Conservation (phyloP, 1,140 invertebrate species). For the Berghia stephanieae region DNA sequence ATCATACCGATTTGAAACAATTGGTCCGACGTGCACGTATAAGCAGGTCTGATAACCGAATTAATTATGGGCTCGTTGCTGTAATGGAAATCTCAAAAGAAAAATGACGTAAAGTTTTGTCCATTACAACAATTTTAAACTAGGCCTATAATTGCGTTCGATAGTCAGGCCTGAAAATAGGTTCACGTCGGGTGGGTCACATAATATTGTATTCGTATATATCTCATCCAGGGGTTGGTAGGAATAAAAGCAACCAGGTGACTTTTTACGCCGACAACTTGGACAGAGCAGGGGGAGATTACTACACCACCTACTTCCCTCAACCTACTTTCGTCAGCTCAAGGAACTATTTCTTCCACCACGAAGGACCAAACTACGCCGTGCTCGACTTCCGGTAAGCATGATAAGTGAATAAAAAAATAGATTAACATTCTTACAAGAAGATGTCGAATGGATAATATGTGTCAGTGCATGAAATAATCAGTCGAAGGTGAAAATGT, state of each 20-base stretch:
- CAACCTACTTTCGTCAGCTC: constrained; percentile 63
- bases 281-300: constrained; percentile 51
- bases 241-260: constrained; percentile 39
- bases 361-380: constrained; percentile 51
- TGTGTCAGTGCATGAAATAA: too few relatives aligned
- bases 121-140: too few relatives aligned
- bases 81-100: too few relatives aligned
- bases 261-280: constrained; percentile 42
- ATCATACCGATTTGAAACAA: too few relatives aligned
- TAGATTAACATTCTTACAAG: background rate
- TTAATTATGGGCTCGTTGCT: too few relatives aligned
- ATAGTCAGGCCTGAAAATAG: too few relatives aligned
- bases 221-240: constrained; percentile 36
- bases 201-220: background rate
- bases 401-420: background rate
- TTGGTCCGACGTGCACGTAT: too few relatives aligned
- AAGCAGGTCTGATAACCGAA: too few relatives aligned
- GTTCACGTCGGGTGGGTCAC: too few relatives aligned
- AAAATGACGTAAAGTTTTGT: too few relatives aligned
- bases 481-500: too few relatives aligned
- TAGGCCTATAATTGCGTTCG: too few relatives aligned
- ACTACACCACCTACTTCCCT: constrained; percentile 61
- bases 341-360: constrained; percentile 57
- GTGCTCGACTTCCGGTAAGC: constrained; percentile 56
- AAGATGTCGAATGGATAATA: background rate